Conservation (phyloP, 1,140 invertebrate species). For the Daktulosphaira vitifoliae region DNA sequence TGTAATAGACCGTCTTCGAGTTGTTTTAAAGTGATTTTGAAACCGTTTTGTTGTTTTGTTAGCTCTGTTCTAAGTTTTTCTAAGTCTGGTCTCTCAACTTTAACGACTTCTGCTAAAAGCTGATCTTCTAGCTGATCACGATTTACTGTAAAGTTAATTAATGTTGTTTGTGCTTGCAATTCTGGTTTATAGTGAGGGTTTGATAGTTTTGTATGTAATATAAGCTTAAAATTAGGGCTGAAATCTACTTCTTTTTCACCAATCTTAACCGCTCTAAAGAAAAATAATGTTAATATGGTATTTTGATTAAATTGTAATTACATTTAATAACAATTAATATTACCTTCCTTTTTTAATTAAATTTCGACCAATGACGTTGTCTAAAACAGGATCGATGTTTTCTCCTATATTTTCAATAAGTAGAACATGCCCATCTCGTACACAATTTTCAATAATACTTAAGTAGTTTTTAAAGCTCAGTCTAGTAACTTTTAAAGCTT, state of each 20-base stretch:
- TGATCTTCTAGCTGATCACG: conserved; percentile 88
- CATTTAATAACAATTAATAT: conserved; percentile 3
- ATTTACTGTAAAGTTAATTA: conserved; percentile 94
- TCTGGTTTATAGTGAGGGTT: conserved; percentile 95
- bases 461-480: conserved; percentile 74
- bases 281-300: conserved; percentile 12
- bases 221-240: conserved; percentile 70
- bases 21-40: conserved; percentile 84
- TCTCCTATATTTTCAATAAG: conserved; percentile 87
- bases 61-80: conserved; percentile 60
- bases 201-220: conserved; percentile 86
- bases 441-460: conserved; percentile 70
- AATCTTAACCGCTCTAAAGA: conserved; percentile 59
- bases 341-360: conserved; percentile 73
- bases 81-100: conserved; percentile 84
- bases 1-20: conserved; percentile 83
- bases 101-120: conserved; percentile 85
- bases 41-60: conserved; percentile 88
- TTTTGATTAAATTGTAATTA: neutral
- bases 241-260: conserved; percentile 89
- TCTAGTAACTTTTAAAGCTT: conserved; percentile 61
- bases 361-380: conserved; percentile 77
- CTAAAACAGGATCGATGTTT: conserved; percentile 77
- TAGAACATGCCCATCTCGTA: conserved; percentile 61
- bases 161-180: conserved; percentile 89